Evolutionary conservation across 2,888 invertebrate species (phyloP).

Genomic region (Agrilus mali): DNA sequence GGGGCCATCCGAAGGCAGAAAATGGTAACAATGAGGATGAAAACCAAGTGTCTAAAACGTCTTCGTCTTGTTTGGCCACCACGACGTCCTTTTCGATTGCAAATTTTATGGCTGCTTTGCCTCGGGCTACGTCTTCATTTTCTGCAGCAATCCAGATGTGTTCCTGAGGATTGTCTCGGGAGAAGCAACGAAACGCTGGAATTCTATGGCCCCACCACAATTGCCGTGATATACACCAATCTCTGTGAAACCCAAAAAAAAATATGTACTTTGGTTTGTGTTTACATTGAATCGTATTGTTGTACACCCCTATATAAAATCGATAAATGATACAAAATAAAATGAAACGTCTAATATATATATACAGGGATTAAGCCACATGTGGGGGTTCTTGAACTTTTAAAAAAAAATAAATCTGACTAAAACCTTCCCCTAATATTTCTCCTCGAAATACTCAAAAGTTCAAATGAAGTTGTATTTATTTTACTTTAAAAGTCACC

Average conservation of each 20-base stretch:
- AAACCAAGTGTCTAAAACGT: constrained; percentile 99
- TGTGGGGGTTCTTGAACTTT: too few species aligned
- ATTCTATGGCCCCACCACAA: constrained; percentile 99
- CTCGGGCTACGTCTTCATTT: constrained; percentile 55
- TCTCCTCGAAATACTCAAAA: neutral
- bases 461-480: neutral
- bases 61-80: constrained; percentile 66
- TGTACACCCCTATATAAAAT: too few species aligned
- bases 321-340: too few species aligned
- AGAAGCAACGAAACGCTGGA: constrained; percentile 61
- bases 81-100: constrained; percentile 35
- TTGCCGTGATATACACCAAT: constrained; percentile 98
- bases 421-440: too few species aligned
- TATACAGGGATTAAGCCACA: too few species aligned
- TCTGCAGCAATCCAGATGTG: constrained; percentile 31
- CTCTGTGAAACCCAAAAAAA: constrained; percentile 37
- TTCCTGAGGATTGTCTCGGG: constrained; percentile 11
- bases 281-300: too few species aligned
- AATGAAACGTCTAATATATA: too few species aligned
- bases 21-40: constrained; percentile 95
- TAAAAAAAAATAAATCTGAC: too few species aligned
- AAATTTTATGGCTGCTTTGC: constrained; percentile 67
- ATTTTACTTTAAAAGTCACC: too few species aligned
- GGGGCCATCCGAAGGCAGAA: constrained; percentile 95
- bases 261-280: too few species aligned